Evolutionary conservation across 2,113 vertebrate species (phyloP).

Genomic region (Platanista minor): DNA sequence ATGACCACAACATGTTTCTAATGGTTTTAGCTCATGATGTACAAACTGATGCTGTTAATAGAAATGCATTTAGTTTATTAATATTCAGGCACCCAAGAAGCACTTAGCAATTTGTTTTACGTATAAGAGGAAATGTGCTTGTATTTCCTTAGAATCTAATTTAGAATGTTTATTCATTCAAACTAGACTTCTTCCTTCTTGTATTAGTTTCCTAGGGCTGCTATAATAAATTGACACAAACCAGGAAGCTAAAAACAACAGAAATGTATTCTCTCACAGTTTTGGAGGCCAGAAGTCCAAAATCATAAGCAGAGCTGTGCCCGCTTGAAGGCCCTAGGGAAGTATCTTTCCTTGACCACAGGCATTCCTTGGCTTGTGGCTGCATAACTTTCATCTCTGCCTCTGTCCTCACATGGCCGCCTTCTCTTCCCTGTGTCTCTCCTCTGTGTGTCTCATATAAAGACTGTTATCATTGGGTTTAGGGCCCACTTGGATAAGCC

Average conservation of each 20-base stretch:
- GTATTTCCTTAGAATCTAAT: not conserved
- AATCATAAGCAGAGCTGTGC: not conserved
- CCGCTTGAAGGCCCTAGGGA: not conserved
- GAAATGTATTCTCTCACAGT: not conserved
- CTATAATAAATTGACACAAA: not conserved
- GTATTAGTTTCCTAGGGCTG: not conserved
- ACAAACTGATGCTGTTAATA: not conserved
- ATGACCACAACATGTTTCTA: not conserved
- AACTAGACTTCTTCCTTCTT: not conserved
- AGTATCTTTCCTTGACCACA: not conserved
- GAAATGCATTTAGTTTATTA: not conserved
- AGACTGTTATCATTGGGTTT: not conserved
- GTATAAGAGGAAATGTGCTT: not conserved
- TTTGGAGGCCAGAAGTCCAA: not conserved
- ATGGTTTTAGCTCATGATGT: not conserved
- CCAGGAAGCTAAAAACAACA: not conserved
- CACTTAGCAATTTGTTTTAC: not conserved
- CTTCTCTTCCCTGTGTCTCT: not conserved
- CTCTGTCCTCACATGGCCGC: not conserved
- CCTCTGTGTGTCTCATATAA: not conserved
- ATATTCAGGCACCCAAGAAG: not conserved
- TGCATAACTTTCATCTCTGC: not conserved
- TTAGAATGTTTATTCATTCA: not conserved
- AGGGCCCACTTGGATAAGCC: not conserved
- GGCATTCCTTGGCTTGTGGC: not conserved